Evolutionary conservation across 2,888 invertebrate species (phyloP).

Genomic region (Eristalis intricaria): DNA sequence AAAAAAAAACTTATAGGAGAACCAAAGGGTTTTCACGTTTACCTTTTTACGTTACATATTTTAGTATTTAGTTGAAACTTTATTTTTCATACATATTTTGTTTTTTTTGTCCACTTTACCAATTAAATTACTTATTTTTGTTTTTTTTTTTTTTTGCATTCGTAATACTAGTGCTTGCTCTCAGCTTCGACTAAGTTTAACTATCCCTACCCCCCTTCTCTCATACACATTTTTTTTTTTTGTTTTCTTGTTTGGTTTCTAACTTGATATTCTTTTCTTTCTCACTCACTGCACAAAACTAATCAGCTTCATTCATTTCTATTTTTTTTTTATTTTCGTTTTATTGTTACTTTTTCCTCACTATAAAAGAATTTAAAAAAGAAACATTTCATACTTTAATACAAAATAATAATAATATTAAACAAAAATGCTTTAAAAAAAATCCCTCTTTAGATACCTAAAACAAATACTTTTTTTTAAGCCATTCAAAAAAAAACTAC

Average conservation of each 20-base stretch:
- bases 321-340: slow-evolving; percentile 2
- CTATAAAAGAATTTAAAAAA: slow-evolving; percentile 27
- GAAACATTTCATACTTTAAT: slow-evolving; percentile 37
- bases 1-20: neutral
- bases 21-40: neutral
- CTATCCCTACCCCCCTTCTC: neutral
- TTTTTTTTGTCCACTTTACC: neutral
- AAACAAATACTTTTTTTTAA: slow-evolving; percentile 3
- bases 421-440: slow-evolving; percentile 29
- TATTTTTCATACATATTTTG: neutral
- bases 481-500: slow-evolving; percentile 17
- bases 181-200: slow-evolving; percentile 28
- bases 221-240: slow-evolving; percentile 1
- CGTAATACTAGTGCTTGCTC: slow-evolving; percentile 63
- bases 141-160: slow-evolving; percentile 41
- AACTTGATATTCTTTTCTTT: slow-evolving; percentile 16
- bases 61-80: no score
- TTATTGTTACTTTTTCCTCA: neutral
- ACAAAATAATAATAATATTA: slow-evolving; percentile 39
- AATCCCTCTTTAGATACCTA: slow-evolving; percentile 6
- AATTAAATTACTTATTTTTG: neutral
- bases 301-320: slow-evolving; percentile 19
- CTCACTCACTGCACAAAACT: slow-evolving; percentile 18
- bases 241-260: neutral
- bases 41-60: neutral